Evolutionary conservation across 2,797 vertebrate genomes (phyloP).

Genomic region (Tragelaphus eurycerus): DNA sequence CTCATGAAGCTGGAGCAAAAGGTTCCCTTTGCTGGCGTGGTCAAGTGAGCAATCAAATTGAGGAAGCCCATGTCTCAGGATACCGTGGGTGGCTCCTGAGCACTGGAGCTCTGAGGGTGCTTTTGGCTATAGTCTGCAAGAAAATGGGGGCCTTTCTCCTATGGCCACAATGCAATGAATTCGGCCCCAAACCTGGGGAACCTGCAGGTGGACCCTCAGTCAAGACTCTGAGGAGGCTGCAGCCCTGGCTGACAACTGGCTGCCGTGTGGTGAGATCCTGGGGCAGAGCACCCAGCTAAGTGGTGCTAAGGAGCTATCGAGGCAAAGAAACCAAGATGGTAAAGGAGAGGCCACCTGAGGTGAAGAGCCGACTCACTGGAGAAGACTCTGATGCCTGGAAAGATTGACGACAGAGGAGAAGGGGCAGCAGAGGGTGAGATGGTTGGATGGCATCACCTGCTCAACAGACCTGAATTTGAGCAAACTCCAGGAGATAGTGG

Average conservation of each 20-base stretch:
- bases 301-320: not conserved
- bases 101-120: not conserved
- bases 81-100: not conserved
- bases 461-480: not conserved
- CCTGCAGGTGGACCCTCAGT: no score
- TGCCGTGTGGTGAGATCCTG: accelerated
- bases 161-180: not conserved
- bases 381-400: not conserved
- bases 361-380: accelerated
- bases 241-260: not conserved
- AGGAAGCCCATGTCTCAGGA: not conserved
- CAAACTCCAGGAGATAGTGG: not conserved
- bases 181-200: not conserved
- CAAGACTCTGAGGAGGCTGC: not conserved
- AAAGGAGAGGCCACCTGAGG: not conserved
- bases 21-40: not conserved
- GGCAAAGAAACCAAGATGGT: not conserved
- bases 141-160: not conserved
- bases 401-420: not conserved
- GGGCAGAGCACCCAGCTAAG: no score
- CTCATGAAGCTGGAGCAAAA: not conserved
- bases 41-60: not conserved
- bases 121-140: not conserved
- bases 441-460: accelerated
- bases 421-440: not conserved